A percentile compares a stretch with the other conserved stretches of the same genome.
These are phyloP conservation scores for Mechanitis mazaeus DNA, from an alignment of 2,888 invertebrate species.

Conservation along the genomic window DNA sequence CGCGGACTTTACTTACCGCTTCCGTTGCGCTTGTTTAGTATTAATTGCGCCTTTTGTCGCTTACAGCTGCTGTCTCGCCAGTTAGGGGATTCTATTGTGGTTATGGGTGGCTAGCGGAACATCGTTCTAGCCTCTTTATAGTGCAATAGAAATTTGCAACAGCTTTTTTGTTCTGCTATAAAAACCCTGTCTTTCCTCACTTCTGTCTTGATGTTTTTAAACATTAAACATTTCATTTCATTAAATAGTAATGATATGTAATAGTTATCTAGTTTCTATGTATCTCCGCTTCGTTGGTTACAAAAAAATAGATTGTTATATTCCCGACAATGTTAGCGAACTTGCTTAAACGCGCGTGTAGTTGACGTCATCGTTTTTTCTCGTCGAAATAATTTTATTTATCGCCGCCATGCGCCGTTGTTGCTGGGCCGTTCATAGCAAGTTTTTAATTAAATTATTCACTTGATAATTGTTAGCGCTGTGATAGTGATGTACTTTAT, in stretches of 20 bases:
- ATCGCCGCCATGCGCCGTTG: constrained; percentile 51
- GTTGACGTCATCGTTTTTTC: constrained; percentile 28
- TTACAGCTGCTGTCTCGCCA: constrained; percentile 49
- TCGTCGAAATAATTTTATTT: constrained; percentile 63
- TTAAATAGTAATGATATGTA: too few relatives aligned
- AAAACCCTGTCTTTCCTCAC: constrained; percentile 1
- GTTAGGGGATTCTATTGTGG: constrained; percentile 29
- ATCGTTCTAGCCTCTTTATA: constrained; percentile 21
- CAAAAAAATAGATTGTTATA: not conserved
- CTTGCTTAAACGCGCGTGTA: constrained; percentile 18
- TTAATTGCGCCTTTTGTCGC: constrained; percentile 71
- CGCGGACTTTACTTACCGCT: constrained; percentile 55
- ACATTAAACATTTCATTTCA: too few relatives aligned
- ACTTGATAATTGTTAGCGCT: constrained; percentile 51
- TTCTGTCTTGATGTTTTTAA: not conserved
- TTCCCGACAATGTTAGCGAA: constrained; percentile 10
- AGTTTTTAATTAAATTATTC: constrained; percentile 70
- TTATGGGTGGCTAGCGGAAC: constrained; percentile 25
- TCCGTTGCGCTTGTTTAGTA: constrained; percentile 60
- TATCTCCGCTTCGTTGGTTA: too few relatives aligned
- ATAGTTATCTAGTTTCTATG: too few relatives aligned
- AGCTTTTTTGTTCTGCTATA: constrained; percentile 11
- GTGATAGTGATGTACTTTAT: constrained; percentile 26
- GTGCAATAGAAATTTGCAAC: constrained; percentile 20
- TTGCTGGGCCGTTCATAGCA: constrained; percentile 47